phyloP scores from a whole-genome alignment of 1,140 invertebrate species.

The Drosophila ambigua region DNA sequence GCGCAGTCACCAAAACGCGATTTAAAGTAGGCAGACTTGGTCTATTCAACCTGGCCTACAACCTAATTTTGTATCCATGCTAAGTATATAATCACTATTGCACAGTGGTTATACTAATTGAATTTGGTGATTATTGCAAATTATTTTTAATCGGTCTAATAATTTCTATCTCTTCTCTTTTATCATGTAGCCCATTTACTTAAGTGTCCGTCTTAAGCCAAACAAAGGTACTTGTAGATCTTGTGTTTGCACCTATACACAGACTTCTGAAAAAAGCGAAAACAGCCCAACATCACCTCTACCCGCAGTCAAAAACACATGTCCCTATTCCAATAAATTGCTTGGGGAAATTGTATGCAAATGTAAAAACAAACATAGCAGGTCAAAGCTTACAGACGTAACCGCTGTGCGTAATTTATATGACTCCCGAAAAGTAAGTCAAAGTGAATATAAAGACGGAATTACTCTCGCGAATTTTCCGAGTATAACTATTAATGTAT shows the following conservation, averaged over 20 bases:
- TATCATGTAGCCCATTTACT: slow-evolving; percentile 91
- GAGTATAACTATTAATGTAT: slow-evolving; percentile 85
- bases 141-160: slow-evolving; percentile 54
- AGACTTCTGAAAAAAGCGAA: slow-evolving; percentile 58
- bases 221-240: slow-evolving; percentile 92
- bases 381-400: slow-evolving; percentile 10
- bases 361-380: slow-evolving; percentile 34
- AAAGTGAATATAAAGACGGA: slow-evolving; percentile 1
- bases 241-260: slow-evolving; percentile 85
- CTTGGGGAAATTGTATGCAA: slow-evolving; percentile 51
- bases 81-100: too few species aligned
- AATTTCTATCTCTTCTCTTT: slow-evolving; percentile 58
- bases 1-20: too few species aligned
- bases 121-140: background rate
- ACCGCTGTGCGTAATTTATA: slow-evolving; percentile 37
- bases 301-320: slow-evolving; percentile 78
- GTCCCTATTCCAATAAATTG: slow-evolving; percentile 61
- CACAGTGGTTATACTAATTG: too few species aligned
- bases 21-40: too few species aligned
- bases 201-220: slow-evolving; percentile 88
- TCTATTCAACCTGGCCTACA: too few species aligned
- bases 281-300: slow-evolving; percentile 81
- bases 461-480: slow-evolving; percentile 62
- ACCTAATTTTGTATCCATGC: too few species aligned
- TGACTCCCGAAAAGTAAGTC: slow-evolving; percentile 30